phyloP scores from a whole-genome alignment of 2,888 invertebrate genomes.

The Camptogramma bilineatum region DNA sequence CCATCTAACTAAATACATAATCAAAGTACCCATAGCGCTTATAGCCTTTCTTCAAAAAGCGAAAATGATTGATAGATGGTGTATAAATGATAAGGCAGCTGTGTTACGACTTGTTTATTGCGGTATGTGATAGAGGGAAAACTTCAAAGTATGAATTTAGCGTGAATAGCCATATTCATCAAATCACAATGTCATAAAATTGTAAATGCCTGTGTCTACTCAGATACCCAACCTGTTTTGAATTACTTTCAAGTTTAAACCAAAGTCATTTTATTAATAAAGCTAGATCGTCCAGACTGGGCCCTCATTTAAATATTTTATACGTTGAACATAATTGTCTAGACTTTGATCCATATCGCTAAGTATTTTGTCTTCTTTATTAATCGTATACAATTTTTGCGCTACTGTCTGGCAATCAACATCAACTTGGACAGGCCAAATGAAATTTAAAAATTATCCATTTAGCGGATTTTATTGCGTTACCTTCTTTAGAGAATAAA shows the following conservation, averaged over 20 bases:
- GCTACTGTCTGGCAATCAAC: background rate
- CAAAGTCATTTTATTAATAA: slow-evolving; percentile 62
- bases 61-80: background rate
- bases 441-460: too few species aligned
- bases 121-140: slow-evolving; percentile 49
- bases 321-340: slow-evolving; percentile 21
- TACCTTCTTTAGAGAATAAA: too few species aligned
- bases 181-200: slow-evolving; percentile 62
- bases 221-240: slow-evolving; percentile 61
- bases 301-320: slow-evolving; percentile 32
- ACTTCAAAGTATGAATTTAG: slow-evolving; percentile 58
- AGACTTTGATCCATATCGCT: slow-evolving; percentile 24
- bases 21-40: too few species aligned
- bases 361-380: slow-evolving; percentile 4
- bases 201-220: slow-evolving; percentile 53
- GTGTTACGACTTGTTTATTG: slow-evolving; percentile 45
- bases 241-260: slow-evolving; percentile 66
- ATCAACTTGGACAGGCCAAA: too few species aligned
- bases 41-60: background rate
- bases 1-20: too few species aligned
- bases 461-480: too few species aligned
- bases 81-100: slow-evolving; percentile 25
- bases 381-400: slow-evolving; percentile 2
- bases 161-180: slow-evolving; percentile 56
- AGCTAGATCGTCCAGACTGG: slow-evolving; percentile 24